Evolutionary conservation across 2,888 invertebrate species (phyloP), one percentile per base, ranked within the genome.

Genomic region (Drosophila infuscata): DNA sequence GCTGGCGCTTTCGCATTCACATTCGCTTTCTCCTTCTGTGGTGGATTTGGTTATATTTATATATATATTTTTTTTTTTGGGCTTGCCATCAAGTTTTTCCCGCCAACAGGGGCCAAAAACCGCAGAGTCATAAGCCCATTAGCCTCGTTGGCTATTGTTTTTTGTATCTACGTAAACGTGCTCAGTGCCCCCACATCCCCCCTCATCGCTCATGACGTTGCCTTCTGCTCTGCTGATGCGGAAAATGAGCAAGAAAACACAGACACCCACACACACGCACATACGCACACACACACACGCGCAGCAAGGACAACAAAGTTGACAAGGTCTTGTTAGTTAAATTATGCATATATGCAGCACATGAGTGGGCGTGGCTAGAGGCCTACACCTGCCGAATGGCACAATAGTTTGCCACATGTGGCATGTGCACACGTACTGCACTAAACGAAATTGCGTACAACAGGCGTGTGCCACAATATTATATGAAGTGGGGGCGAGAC

Each of bases 61-160:
- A 8, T 20, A 20, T 15, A 25, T n/a, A 25, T 11, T 43, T 25
- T 20, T 25, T 46, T 43, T 54, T 56, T 15, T 20, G 25, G 30
- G 41, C n/a, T 41, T 25, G 41, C 15, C 41, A 41, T 35, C 41
- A 60, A 67, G 56, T 35, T 62, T 38, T 68, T 58, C 57, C 68
- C 30, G 57, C 69, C 49, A 25, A 48, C 46, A 41, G 9, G 35
- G 65, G 38, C 70, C 69, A 65, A 73, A 70, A 83, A 88, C 88
- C 85, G 88, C 85, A 85, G 79, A 88, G 81, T 85, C 88, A 85
- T 85, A 85, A 85, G 83, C 88, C 85, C 88, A 81, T 85, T 88
- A 88, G 76, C 85, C 74, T 73, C 56, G 71, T 48, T 35, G 69
- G 75, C 80, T 73, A 85, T 85, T 85, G 85, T 85, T 85, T 88